Conservation (phyloP, 2,797 vertebrate species). For the Pantherophis vulpinus region DNA sequence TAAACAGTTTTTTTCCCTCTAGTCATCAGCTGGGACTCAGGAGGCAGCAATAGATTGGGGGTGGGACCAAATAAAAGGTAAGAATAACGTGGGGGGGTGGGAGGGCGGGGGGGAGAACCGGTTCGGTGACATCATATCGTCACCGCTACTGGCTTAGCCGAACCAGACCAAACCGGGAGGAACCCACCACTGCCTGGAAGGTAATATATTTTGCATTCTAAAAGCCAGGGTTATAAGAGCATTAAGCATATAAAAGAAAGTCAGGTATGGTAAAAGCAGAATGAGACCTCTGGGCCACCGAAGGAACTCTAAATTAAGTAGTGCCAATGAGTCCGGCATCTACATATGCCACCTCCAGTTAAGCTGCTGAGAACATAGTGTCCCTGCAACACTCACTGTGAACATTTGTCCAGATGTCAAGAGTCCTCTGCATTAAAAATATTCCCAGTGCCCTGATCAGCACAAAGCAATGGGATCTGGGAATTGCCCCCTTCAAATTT, state of each 20-base stretch:
- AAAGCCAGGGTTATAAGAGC: neutral
- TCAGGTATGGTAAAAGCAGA: neutral
- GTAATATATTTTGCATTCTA: neutral
- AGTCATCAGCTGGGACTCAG: no score
- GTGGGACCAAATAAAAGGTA: no score
- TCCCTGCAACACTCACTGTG: neutral
- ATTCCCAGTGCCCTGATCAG: neutral
- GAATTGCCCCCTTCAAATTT: neutral
- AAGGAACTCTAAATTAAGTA: neutral
- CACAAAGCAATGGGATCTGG: neutral
- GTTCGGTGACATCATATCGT: no score
- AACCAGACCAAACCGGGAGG: no score
- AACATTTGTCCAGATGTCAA: neutral
- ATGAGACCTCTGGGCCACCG: neutral
- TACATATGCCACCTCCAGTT: neutral
- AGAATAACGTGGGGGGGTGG: no score
- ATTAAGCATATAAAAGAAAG: neutral
- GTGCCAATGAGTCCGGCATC: neutral
- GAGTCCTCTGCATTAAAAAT: neutral
- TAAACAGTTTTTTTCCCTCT: no score
- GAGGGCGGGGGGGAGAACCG: no score
- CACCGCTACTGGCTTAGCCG: no score
- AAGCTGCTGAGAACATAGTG: neutral
- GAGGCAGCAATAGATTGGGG: no score
- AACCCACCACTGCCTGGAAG: neutral